Evolutionary conservation across 2,113 vertebrate species (phyloP).

Genomic region (Melanerpes aurifrons): DNA sequence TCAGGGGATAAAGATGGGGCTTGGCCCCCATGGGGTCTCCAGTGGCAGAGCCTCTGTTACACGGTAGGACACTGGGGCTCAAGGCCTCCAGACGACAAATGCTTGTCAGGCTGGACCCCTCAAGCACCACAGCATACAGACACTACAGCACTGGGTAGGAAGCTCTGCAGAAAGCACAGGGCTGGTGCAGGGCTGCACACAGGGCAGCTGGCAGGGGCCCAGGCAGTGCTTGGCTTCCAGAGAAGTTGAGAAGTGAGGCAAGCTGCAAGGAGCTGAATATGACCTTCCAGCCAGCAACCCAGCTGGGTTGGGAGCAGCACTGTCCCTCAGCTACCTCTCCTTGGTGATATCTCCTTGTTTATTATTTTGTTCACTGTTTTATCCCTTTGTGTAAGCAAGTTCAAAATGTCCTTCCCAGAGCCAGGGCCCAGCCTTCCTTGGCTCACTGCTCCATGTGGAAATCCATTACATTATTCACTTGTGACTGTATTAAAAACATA

Average conservation of each 20-base stretch:
- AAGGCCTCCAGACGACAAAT: neutral
- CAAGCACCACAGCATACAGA: rapidly evolving
- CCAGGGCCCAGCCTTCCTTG: conserved; percentile 18
- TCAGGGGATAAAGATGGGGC: neutral
- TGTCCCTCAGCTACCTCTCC: neutral
- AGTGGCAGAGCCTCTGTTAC: rapidly evolving
- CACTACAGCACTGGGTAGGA: neutral
- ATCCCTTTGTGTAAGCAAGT: conserved; percentile 1
- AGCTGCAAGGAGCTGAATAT: neutral
- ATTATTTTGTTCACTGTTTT: conserved; percentile 30
- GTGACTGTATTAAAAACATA: neutral
- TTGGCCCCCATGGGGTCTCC: rapidly evolving
- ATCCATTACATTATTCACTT: conserved; percentile 16
- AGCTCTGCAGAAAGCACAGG: neutral
- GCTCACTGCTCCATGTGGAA: neutral
- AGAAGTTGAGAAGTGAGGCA: neutral
- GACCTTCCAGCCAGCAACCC: neutral
- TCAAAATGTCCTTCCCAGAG: neutral
- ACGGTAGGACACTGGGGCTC: rapidly evolving
- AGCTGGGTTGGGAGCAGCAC: neutral
- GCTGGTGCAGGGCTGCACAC: rapidly evolving
- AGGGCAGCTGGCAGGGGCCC: rapidly evolving
- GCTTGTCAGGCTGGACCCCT: neutral
- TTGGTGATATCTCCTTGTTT: conserved; percentile 47
- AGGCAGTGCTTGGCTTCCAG: rapidly evolving